Evolutionary conservation across 92 coral and sea anemone species (phyloP).

Genomic region (Actinostola sp.): DNA sequence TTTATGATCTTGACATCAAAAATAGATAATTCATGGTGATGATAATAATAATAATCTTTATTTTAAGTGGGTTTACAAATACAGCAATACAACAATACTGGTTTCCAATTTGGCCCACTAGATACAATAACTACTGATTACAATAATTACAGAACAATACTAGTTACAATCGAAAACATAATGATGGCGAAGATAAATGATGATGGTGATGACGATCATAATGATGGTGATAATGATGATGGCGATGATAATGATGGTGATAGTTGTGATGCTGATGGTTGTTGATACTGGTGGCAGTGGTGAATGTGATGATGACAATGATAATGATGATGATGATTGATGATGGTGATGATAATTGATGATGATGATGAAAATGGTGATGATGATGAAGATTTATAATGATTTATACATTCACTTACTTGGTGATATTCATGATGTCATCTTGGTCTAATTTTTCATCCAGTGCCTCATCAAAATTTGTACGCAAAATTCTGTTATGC

Average conservation of each 20-base stretch:
- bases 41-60: too few relatives aligned
- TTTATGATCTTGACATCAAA: background rate
- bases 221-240: background rate
- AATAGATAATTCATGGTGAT: background rate
- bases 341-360: too few relatives aligned
- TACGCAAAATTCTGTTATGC: conserved; percentile 87
- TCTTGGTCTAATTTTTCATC: conserved; percentile 67
- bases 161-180: background rate
- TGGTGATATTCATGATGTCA: conserved; percentile 68
- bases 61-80: too few relatives aligned
- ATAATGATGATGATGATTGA: background rate
- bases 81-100: too few relatives aligned
- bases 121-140: too few relatives aligned
- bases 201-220: background rate
- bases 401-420: conserved; percentile 27
- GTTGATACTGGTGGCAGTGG: background rate
- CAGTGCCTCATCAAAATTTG: conserved; percentile 81
- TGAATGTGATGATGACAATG: background rate
- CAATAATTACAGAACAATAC: background rate
- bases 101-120: too few relatives aligned
- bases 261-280: background rate
- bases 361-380: background rate
- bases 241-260: background rate
- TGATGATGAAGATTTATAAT: background rate
- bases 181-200: background rate